Evolutionary conservation across 2,113 vertebrate species (phyloP).

Genomic region (Tachysurus fulvidraco): DNA sequence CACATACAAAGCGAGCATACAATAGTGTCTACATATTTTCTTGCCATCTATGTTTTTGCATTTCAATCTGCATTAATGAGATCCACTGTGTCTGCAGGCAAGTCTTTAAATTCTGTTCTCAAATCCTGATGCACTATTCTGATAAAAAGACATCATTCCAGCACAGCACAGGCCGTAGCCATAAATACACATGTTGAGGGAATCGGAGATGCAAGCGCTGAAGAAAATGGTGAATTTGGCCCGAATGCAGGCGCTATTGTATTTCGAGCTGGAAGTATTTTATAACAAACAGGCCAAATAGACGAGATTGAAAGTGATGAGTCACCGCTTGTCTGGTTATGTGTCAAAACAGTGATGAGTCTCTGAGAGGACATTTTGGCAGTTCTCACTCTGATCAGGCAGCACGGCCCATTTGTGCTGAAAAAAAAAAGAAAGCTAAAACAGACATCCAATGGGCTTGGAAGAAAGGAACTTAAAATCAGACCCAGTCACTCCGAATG

Average conservation of each 20-base stretch:
- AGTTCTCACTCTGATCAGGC: slow-evolving; percentile 22
- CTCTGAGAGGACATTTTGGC: slow-evolving; percentile 36
- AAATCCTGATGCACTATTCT: slow-evolving; percentile 17
- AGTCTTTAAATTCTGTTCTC: slow-evolving; percentile 35
- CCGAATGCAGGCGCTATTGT: not conserved
- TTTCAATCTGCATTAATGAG: slow-evolving; percentile 51
- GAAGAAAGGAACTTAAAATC: not conserved
- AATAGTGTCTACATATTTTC: slow-evolving; percentile 3
- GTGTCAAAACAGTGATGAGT: slow-evolving; percentile 37
- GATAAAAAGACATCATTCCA: not conserved
- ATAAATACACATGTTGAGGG: slow-evolving; percentile 19
- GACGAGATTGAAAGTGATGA: slow-evolving; percentile 43
- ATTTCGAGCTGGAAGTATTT: not conserved
- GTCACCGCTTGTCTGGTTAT: slow-evolving; percentile 42
- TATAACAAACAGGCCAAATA: slow-evolving; percentile 39
- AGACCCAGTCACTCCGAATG: not conserved
- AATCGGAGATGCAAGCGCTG: not conserved
- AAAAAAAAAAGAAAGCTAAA: slow-evolving; percentile 20
- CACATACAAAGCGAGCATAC: not conserved
- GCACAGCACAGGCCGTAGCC: not conserved
- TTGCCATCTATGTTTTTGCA: slow-evolving; percentile 47
- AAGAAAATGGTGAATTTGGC: not conserved
- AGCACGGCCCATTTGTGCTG: slow-evolving; percentile 9
- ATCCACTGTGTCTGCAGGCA: slow-evolving; percentile 38
- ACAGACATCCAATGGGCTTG: not conserved